Base-by-base conservation (phyloP, 2,888 invertebrate genomes). In the Acronicta alni region DNA sequence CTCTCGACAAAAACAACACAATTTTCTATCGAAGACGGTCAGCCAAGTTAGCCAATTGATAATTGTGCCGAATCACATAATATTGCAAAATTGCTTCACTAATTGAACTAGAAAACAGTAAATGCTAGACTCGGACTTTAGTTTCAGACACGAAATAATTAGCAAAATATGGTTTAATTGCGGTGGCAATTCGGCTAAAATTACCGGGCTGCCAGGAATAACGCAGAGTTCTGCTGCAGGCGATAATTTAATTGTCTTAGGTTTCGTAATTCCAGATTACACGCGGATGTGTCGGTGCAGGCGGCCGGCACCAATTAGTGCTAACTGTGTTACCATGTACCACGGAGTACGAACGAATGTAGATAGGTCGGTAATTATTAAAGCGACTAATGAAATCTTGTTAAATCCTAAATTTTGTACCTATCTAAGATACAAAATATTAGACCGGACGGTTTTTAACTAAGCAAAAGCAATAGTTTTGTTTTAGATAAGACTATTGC, bases 241-340 rank as follows among this genome's bases (percentile, higher is more conserved):
- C 37, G 44, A 55, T 71, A 55, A 68, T 65, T 71, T 65, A 45
- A 65, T 65, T 58, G 37, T 57, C 16, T 70, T 53, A 47, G 9
- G 47, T 65, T 57, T 58, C 44, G 51, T 68, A 48, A 65, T 71
- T 16, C 26, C 32, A 52, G 54, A 58, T 52, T 58, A 53, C 52
- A 44, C 9, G 47, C 52, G 54, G 44, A 45, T 58, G 71, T 65
- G 38, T 35, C 54, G 51, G 47, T 48, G 54, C 46, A 16, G 9
- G 43, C n/a, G 23, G 16, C 41, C 39, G 30, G 20, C 0, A 30
- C 46, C 38, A 65, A 52, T 65, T 55, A 68, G 16, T n/a, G 41
- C 44, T 53, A 48, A 45, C 32, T 16, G 18, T 37, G 20, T 32
- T 39, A 43, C 46, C 35, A 23, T 23, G 16, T 38, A 16, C 47